Percentiles rank a stretch among this genome's conserved stretches.
Conservation (phyloP, 2,113 vertebrate genomes). For the Sturnira hondurensis region DNA sequence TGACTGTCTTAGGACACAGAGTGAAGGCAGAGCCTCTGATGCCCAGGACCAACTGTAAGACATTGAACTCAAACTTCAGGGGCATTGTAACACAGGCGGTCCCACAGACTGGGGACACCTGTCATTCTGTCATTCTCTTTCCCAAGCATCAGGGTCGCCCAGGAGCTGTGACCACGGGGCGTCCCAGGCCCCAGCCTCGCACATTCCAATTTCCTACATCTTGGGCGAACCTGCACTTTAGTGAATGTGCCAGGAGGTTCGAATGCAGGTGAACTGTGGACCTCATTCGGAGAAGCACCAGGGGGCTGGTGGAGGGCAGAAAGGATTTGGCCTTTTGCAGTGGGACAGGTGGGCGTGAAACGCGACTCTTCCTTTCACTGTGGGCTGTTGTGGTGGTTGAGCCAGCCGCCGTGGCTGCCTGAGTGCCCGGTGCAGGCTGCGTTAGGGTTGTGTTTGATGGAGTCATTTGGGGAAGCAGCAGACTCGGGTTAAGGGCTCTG, state of each 20-base stretch:
- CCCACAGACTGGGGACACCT: not conserved
- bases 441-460: too few species aligned
- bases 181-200: not conserved
- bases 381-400: not conserved
- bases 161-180: not conserved
- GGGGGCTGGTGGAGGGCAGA: not conserved
- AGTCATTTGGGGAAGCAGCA: not conserved
- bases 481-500: not conserved
- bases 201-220: not conserved
- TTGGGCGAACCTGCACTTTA: not conserved
- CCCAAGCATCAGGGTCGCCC: not conserved
- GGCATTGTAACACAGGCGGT: not conserved
- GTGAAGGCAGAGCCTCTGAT: not conserved
- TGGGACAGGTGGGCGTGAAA: not conserved
- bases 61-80: not conserved
- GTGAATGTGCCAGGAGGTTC: not conserved
- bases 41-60: not conserved
- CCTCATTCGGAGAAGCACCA: not conserved
- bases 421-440: rapidly evolving
- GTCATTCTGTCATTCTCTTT: not conserved
- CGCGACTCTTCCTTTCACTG: not conserved
- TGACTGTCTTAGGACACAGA: not conserved
- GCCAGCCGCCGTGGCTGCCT: rapidly evolving
- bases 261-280: not conserved
- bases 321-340: not conserved